Conservation (phyloP, 2,888 invertebrate genomes). For the Hypomecis punctinalis region DNA sequence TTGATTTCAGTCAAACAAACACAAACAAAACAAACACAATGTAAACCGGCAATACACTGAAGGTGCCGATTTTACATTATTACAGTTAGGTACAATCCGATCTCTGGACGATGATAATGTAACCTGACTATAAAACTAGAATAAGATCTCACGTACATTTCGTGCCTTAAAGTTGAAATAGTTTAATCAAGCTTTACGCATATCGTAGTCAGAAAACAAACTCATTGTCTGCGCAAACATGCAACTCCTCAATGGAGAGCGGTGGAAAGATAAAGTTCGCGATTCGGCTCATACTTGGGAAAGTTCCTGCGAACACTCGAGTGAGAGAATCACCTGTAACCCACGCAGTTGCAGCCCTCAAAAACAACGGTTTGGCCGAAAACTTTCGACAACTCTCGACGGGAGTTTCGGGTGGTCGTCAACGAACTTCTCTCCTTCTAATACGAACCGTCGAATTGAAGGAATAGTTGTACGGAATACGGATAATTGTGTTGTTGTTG, state of each 20-base stretch:
- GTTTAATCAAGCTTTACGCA: constrained; percentile 54
- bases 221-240: constrained; percentile 70
- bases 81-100: no score
- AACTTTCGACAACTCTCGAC: constrained; percentile 62
- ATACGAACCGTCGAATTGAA: constrained; percentile 38
- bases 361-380: constrained; percentile 62
- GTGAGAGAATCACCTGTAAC: constrained; percentile 69
- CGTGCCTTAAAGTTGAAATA: constrained; percentile 15
- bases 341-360: constrained; percentile 56
- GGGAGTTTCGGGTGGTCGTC: constrained; percentile 50
- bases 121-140: neutral
- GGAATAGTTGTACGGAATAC: constrained; percentile 24
- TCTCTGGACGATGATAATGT: no score
- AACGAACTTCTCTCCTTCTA: constrained; percentile 50
- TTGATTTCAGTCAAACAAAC: no score
- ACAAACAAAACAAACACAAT: no score
- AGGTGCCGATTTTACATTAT: no score
- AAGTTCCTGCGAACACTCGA: constrained; percentile 63
- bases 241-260: constrained; percentile 69
- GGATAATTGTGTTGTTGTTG: constrained; percentile 20
- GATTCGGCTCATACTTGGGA: constrained; percentile 67
- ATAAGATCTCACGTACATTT: neutral
- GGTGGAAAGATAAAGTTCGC: constrained; percentile 65
- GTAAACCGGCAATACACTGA: no score
- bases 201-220: constrained; percentile 71